Evolutionary conservation across 2,888 invertebrate genomes (phyloP), one percentile per base, ranked within the genome.

Genomic region (Nomada hirtipes): DNA sequence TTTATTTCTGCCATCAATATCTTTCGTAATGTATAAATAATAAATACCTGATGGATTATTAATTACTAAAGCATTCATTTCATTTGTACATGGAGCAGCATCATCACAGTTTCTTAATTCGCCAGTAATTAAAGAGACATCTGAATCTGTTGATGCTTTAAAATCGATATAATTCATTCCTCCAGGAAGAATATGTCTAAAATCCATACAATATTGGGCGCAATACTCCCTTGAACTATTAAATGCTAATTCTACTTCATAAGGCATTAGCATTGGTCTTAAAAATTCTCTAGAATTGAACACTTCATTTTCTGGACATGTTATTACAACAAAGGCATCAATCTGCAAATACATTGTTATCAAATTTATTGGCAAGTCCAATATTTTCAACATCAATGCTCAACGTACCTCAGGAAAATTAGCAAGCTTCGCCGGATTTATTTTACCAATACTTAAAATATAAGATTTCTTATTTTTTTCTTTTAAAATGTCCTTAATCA

Each of bases 401-500:
- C 1, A n/a, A 76, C 63, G 91, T 93, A 97, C 97, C 95, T 98
- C 98, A 74, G 97, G 96, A 93, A 99, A 98, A 94, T 99, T 99
- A 0, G 98, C 98, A 81, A 99, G 94, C 94, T 99, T 99, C 0
- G 98, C 97, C 15, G 98, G 97, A 94, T 98, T 99, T 3, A 98
- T 97, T 93, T 98, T 98, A 7, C 99, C 99, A 72, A 99, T 98
- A 36, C 97, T 98, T 74, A 99, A 96, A 63, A 98, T 96, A 91
- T 99, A 99, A 84, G 97, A 96, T 92, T 98, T 98, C 92, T 98
- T 98, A 0, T 97, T 97, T 75, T 97, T 96, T 1, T 95, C 93
- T 89, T 96, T 96, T 55, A 98, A 96, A 70, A 75, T 83, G 65
- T 70, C 95, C 93, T 92, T 97, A 97, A 98, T 94, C 75, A 96